phyloP scores from a whole-genome alignment of 37 sponge, comb jelly and placozoan genomes.

The Chondrosia reniformis region DNA sequence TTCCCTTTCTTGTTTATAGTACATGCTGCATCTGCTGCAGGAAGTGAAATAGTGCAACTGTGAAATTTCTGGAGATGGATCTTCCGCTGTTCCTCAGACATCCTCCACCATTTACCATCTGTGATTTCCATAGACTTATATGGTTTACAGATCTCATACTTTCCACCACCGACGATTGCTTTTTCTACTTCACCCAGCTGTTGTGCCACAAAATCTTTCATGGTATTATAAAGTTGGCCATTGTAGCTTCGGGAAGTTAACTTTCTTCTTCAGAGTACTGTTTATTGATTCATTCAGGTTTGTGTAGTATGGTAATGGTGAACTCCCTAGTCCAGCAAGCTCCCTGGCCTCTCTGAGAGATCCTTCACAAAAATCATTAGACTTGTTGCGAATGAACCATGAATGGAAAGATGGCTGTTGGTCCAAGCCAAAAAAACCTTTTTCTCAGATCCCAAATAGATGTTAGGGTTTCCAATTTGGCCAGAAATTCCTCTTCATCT shows the following conservation, averaged over 20 bases:
- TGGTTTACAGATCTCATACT: background rate
- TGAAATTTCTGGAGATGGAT: conserved; percentile 7
- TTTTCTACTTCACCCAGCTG: conserved; percentile 6
- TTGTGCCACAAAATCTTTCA: conserved; percentile 10
- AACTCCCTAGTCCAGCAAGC: conserved; percentile 18
- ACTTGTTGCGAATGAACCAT: conserved; percentile 10
- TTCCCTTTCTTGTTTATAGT: background rate
- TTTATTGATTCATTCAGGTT: conserved; percentile 27
- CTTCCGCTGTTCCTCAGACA: conserved; percentile 1
- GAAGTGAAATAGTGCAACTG: background rate
- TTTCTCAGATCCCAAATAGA: background rate
- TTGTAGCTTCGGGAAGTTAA: conserved; percentile 22
- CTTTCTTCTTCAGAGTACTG: conserved; percentile 28
- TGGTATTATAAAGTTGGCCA: background rate
- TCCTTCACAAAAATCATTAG: conserved; percentile 2
- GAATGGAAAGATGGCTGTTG: conserved; percentile 7
- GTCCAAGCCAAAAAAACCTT: background rate
- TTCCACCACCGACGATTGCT: conserved; percentile 13
- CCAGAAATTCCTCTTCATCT: conserved; percentile 1
- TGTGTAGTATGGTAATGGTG: conserved; percentile 13
- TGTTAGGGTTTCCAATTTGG: background rate
- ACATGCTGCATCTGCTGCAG: background rate
- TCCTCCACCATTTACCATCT: conserved; percentile 18
- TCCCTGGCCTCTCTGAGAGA: conserved; percentile 2
- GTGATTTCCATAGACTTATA: background rate